phyloP scores from a whole-genome alignment of 2,113 vertebrate species.

The Manacus vitellinus region DNA sequence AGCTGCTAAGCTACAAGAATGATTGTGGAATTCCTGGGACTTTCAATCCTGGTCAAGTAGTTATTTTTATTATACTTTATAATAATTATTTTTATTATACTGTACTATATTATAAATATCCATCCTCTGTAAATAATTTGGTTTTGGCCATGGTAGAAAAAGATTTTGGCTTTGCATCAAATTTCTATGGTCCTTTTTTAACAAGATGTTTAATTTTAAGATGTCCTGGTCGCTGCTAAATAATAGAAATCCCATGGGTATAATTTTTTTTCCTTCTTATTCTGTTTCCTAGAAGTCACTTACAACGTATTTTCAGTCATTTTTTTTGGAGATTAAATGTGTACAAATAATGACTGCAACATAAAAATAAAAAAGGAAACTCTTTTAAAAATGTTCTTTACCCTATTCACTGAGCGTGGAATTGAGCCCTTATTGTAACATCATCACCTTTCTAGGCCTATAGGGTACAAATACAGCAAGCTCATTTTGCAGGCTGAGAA shows the following conservation, averaged over 20 bases:
- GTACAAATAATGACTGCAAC: neutral
- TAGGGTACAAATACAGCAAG: neutral
- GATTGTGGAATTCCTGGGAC: neutral
- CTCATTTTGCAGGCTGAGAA: constrained; percentile 7
- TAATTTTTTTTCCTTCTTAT: neutral
- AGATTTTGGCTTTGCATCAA: neutral
- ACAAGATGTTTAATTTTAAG: neutral
- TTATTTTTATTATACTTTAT: neutral
- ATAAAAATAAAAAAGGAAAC: neutral
- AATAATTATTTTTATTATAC: neutral
- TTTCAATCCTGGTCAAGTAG: neutral
- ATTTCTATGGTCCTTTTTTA: neutral
- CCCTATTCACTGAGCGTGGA: neutral
- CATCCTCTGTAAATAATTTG: neutral
- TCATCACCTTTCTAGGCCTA: neutral
- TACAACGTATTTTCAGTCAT: neutral
- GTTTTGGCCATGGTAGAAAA: neutral
- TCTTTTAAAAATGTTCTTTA: neutral
- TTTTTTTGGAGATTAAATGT: neutral
- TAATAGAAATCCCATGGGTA: neutral
- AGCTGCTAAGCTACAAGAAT: neutral
- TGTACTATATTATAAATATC: neutral
- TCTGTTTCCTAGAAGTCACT: neutral
- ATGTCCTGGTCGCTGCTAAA: neutral
- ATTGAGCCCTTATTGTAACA: neutral